These are phyloP conservation scores for Periophthalmus modestus DNA, from an alignment of 2,113 vertebrate species.

Conservation along the genomic window DNA sequence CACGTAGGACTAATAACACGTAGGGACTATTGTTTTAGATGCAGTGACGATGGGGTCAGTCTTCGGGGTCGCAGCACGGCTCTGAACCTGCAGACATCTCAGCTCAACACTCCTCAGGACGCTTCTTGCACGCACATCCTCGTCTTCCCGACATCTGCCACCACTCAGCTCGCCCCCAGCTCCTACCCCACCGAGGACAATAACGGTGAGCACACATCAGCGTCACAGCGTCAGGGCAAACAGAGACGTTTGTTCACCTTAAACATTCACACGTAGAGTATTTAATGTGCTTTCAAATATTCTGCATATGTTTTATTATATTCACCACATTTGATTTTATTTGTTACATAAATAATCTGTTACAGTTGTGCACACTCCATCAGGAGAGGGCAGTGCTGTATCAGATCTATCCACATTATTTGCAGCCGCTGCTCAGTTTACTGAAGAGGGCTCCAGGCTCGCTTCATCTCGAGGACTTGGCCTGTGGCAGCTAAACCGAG, in stretches of 20 bases:
- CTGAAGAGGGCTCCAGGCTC: neutral
- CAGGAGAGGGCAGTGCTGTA: conserved; percentile 34
- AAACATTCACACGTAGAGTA: neutral
- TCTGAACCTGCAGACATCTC: conserved; percentile 94
- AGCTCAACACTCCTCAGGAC: conserved; percentile 96
- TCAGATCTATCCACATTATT: neutral
- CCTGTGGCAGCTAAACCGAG: neutral
- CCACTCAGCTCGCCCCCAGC: conserved; percentile 92
- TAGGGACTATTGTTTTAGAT: no score
- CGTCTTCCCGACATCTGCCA: conserved; percentile 96
- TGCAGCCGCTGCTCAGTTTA: neutral
- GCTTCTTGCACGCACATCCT: conserved; percentile 97
- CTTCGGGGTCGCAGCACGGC: conserved; percentile 95
- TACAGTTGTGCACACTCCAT: conserved; percentile 1
- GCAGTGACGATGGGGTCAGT: conserved; percentile 98
- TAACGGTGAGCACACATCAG: conserved; percentile 78
- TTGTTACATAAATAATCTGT: neutral
- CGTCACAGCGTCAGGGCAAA: neutral
- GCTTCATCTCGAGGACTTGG: neutral
- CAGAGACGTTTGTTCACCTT: neutral
- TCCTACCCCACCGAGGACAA: conserved; percentile 95
- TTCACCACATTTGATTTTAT: neutral
- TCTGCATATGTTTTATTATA: neutral
- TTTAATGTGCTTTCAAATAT: neutral
- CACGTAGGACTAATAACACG: neutral